Conservation (phyloP, 2,113 vertebrate species). For the Columbina picui region DNA sequence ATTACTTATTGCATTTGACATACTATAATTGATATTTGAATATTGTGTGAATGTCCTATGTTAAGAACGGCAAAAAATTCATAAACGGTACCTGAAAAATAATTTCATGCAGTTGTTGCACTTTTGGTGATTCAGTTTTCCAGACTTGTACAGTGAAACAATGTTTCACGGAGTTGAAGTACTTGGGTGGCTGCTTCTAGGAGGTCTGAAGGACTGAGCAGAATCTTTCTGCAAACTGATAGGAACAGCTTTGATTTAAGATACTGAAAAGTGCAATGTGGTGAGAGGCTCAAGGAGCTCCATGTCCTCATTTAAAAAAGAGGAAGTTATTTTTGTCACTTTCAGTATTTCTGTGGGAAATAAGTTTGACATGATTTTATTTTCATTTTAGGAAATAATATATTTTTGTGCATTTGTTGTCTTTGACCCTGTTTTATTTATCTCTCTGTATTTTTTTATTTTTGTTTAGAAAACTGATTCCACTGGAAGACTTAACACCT, state of each 20-base stretch:
- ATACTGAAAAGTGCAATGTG: background rate
- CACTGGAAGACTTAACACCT: slow-evolving; percentile 84
- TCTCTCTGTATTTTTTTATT: background rate
- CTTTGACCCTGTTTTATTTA: background rate
- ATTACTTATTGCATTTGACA: background rate
- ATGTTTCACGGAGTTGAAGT: background rate
- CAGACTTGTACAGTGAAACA: background rate
- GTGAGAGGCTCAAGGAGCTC: background rate
- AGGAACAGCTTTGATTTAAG: background rate
- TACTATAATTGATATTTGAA: background rate
- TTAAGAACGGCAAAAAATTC: background rate
- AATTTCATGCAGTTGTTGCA: background rate
- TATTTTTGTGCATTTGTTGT: background rate
- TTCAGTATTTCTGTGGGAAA: background rate
- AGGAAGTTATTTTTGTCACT: background rate
- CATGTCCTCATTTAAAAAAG: background rate
- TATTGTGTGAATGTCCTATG: background rate
- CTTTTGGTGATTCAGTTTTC: background rate
- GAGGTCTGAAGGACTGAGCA: background rate
- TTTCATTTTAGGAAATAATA: background rate
- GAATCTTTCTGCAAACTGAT: background rate
- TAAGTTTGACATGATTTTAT: background rate
- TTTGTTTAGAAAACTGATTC: slow-evolving; percentile 86
- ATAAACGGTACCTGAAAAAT: background rate
- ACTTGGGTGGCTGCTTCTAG: background rate